Conservation (phyloP, 2,113 vertebrate species). For the Caranx ignobilis region DNA sequence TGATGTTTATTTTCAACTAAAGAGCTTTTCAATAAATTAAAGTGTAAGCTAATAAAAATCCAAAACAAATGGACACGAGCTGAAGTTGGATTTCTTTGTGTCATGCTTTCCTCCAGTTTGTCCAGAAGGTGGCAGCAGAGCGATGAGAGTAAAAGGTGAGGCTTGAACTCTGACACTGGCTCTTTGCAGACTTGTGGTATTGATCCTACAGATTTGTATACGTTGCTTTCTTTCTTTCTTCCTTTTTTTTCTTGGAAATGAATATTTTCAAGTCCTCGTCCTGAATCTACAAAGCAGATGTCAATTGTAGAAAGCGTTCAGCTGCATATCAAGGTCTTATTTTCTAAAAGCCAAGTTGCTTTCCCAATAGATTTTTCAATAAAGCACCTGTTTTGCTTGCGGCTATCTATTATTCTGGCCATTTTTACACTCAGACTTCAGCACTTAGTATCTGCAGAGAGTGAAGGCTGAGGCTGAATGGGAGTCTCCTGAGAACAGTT, state of each 20-base stretch:
- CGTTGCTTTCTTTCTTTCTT: neutral
- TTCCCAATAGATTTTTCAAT: constrained; percentile 74
- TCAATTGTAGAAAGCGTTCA: constrained; percentile 35
- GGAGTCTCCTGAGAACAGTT: constrained; percentile 84
- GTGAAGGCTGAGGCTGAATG: constrained; percentile 86
- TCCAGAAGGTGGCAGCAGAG: constrained; percentile 71
- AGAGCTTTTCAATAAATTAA: neutral
- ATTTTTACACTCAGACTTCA: constrained; percentile 64
- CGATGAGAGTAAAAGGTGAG: neutral
- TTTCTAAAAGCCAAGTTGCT: constrained; percentile 67
- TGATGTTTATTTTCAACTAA: constrained; percentile 26
- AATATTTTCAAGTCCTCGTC: constrained; percentile 14
- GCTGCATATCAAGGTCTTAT: constrained; percentile 43
- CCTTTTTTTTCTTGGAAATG: neutral
- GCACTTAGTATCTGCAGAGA: constrained; percentile 80
- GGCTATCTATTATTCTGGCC: constrained; percentile 53
- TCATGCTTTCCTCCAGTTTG: constrained; percentile 4
- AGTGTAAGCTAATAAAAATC: constrained; percentile 10
- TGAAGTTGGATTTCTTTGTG: constrained; percentile 9
- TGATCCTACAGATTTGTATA: neutral
- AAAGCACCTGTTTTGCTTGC: constrained; percentile 63
- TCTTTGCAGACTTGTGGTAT: neutral
- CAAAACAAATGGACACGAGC: neutral
- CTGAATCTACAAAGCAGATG: constrained; percentile 17
- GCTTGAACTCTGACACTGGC: neutral